Conservation (phyloP, 2,113 vertebrate species). For the Myotis brandtii region DNA sequence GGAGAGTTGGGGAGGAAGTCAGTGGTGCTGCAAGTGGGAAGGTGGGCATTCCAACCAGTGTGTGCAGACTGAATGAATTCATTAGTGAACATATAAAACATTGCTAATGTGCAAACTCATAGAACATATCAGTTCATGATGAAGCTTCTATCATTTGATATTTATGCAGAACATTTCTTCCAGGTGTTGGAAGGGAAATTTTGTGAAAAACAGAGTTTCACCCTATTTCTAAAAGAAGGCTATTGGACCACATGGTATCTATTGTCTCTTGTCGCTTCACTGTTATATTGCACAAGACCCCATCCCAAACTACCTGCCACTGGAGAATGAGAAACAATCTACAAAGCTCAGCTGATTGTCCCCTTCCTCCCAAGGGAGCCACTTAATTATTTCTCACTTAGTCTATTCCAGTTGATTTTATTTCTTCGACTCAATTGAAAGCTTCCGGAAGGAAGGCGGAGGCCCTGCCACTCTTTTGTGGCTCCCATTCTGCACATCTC, state of each 20-base stretch:
- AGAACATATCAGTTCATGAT: background rate
- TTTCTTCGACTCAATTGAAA: background rate
- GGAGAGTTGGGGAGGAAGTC: background rate
- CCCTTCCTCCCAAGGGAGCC: too few species aligned
- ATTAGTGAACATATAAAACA: background rate
- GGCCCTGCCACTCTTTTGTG: accelerated
- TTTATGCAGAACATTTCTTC: background rate
- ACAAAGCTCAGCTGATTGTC: background rate
- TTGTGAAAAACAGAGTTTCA: background rate
- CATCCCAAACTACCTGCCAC: background rate
- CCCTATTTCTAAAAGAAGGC: background rate
- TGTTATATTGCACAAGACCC: background rate
- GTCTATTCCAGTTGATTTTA: background rate
- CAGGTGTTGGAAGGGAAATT: background rate
- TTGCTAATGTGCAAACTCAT: background rate
- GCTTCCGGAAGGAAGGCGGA: background rate
- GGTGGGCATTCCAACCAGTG: background rate
- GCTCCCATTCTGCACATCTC: background rate
- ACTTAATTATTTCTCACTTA: background rate
- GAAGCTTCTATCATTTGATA: background rate
- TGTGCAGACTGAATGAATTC: background rate
- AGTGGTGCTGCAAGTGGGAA: background rate
- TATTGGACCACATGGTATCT: background rate
- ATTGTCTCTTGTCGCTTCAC: background rate
- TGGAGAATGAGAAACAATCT: background rate